Evolutionary conservation across 2,797 vertebrate species (phyloP).

Genomic region (Leucoraja ocellata): DNA sequence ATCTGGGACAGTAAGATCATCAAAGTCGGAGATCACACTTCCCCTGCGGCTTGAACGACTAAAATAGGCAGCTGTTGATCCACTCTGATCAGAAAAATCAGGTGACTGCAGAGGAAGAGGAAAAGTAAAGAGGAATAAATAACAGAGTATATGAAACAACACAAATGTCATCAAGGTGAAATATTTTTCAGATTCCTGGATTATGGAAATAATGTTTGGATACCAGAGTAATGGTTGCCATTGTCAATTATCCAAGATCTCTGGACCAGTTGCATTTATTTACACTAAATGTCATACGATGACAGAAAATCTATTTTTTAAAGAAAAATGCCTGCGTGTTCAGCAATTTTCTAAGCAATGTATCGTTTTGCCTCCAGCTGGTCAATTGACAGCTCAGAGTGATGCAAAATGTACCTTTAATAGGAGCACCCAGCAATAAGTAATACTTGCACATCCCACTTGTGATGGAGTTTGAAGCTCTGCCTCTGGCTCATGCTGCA

Average conservation of each 20-base stretch:
- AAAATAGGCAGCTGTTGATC: slow-evolving; percentile 91
- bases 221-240: not conserved
- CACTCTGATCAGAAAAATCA: slow-evolving; percentile 79
- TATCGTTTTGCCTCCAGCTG: too few species aligned
- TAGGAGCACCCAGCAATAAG: too few species aligned
- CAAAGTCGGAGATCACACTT: slow-evolving; percentile 83
- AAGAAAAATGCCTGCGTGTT: too few species aligned
- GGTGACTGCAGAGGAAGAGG: slow-evolving; percentile 60
- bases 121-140: slow-evolving; percentile 45
- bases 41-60: slow-evolving; percentile 83
- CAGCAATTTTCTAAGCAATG: not conserved
- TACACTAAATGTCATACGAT: not conserved
- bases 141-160: slow-evolving; percentile 7
- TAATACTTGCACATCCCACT: too few species aligned
- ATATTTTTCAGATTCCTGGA: slow-evolving; percentile 3
- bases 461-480: not conserved
- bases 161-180: not conserved
- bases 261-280: not conserved
- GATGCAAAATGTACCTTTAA: too few species aligned
- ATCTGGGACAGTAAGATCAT: slow-evolving; percentile 75
- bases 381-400: too few species aligned
- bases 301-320: not conserved
- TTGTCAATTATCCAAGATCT: too few species aligned
- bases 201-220: not conserved
- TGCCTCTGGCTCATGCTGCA: not conserved